These are phyloP conservation scores for Meloidogyne floridensis DNA, from an alignment of 1,140 invertebrate genomes.

Conservation along the genomic window DNA sequence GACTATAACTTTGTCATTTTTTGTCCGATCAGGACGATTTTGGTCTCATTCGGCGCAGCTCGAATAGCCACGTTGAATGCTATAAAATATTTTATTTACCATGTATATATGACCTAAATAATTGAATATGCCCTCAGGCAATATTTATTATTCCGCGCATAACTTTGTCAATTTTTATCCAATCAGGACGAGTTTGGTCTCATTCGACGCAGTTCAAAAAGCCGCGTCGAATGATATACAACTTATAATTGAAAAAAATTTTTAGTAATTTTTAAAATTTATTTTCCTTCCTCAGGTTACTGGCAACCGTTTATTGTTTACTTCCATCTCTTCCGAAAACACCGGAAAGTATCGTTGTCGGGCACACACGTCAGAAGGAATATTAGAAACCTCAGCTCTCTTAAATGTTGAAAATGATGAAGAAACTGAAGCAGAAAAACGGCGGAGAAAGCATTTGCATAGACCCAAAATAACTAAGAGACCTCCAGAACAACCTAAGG, in stretches of 20 bases:
- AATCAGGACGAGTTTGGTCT: no score
- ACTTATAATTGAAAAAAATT: neutral
- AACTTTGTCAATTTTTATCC: neutral
- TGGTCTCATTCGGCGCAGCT: no score
- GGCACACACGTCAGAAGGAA: constrained; percentile 47
- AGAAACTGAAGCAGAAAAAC: constrained; percentile 25
- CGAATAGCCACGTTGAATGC: no score
- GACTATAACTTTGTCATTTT: no score
- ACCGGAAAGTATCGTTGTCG: constrained; percentile 60
- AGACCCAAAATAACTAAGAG: neutral
- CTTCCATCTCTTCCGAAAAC: constrained; percentile 55
- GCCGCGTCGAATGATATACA: no score
- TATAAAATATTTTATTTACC: no score
- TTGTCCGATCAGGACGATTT: no score
- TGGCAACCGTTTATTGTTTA: constrained; percentile 63
- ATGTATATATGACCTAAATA: no score
- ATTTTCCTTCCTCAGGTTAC: constrained; percentile 52
- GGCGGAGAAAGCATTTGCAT: neutral
- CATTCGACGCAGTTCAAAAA: no score
- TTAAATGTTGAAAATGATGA: constrained; percentile 54
- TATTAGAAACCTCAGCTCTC: constrained; percentile 51
- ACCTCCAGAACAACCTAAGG: neutral
- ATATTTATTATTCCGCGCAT: neutral
- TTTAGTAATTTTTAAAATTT: neutral
- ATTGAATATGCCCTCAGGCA: no score